Percentiles rank a stretch among this genome's conserved stretches.
Conservation (phyloP, 2,888 invertebrate species). For the Tribolium freemani region DNA sequence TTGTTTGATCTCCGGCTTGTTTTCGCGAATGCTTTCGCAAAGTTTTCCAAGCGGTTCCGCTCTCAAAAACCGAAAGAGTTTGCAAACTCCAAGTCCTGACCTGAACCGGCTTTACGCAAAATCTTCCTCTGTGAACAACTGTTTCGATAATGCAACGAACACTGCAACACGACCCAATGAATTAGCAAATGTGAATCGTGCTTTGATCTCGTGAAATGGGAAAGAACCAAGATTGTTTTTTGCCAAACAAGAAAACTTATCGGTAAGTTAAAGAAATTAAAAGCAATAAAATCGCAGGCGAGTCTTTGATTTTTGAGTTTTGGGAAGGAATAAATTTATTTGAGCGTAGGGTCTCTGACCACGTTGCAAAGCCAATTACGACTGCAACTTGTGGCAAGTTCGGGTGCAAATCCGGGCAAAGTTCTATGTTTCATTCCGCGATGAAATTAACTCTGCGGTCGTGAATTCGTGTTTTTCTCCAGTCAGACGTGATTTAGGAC, state of each 20-base stretch:
- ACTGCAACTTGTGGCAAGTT: too few relatives aligned
- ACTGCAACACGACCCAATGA: conserved; percentile 15
- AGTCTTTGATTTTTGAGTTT: too few relatives aligned
- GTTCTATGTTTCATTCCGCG: background rate
- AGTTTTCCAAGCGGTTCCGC: conserved; percentile 12
- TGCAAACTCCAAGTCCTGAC: conserved; percentile 1
- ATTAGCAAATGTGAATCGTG: conserved; percentile 18
- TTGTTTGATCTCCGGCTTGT: conserved; percentile 30
- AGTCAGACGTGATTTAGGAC: conserved; percentile 1
- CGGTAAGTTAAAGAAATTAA: background rate
- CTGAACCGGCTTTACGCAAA: background rate
- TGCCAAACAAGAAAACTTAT: background rate
- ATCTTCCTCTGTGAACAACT: background rate
- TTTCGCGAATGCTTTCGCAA: conserved; percentile 10
- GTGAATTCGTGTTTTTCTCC: conserved; percentile 1
- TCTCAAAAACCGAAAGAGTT: background rate
- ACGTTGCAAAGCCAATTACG: too few relatives aligned
- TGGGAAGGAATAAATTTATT: too few relatives aligned
- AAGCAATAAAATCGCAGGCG: background rate
- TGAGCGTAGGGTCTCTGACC: too few relatives aligned
- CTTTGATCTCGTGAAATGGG: conserved; percentile 13
- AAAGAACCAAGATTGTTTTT: conserved; percentile 14
- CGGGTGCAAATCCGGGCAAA: too few relatives aligned
- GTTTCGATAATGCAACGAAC: background rate
- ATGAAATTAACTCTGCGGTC: conserved; percentile 3